Evolutionary conservation across 2,888 invertebrate genomes (phyloP).

Genomic region (Byasa hedistus): DNA sequence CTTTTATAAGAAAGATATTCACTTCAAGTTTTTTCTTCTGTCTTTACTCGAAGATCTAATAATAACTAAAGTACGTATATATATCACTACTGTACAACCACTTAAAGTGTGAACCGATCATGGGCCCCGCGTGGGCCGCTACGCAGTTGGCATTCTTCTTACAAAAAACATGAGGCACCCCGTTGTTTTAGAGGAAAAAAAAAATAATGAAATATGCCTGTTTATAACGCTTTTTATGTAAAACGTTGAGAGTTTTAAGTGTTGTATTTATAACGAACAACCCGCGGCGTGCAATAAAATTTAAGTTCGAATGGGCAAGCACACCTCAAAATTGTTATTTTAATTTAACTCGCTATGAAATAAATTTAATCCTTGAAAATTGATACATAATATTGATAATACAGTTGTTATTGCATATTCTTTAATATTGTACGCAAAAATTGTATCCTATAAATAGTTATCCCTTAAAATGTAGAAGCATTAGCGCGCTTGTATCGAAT

Average conservation of each 20-base stretch:
- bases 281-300: slow-evolving; percentile 56
- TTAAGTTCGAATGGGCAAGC: slow-evolving; percentile 35
- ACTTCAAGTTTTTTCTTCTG: slow-evolving; percentile 33
- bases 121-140: slow-evolving; percentile 64
- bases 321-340: slow-evolving; percentile 33
- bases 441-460: not conserved
- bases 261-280: slow-evolving; percentile 61
- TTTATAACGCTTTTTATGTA: slow-evolving; percentile 69
- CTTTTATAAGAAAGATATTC: slow-evolving; percentile 22
- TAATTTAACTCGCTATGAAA: slow-evolving; percentile 36
- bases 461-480: not conserved
- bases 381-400: slow-evolving; percentile 1
- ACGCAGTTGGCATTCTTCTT: slow-evolving; percentile 61
- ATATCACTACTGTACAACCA: slow-evolving; percentile 69
- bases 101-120: slow-evolving; percentile 76
- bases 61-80: slow-evolving; percentile 60
- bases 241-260: slow-evolving; percentile 65
- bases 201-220: slow-evolving; percentile 75
- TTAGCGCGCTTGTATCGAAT: not conserved
- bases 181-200: slow-evolving; percentile 72
- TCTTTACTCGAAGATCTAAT: slow-evolving; percentile 47
- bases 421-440: not conserved
- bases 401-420: not conserved
- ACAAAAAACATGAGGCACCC: slow-evolving; percentile 74
- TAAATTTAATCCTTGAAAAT: slow-evolving; percentile 22